phyloP scores from a whole-genome alignment of 1,140 invertebrate species.

The Hestina assimilis region DNA sequence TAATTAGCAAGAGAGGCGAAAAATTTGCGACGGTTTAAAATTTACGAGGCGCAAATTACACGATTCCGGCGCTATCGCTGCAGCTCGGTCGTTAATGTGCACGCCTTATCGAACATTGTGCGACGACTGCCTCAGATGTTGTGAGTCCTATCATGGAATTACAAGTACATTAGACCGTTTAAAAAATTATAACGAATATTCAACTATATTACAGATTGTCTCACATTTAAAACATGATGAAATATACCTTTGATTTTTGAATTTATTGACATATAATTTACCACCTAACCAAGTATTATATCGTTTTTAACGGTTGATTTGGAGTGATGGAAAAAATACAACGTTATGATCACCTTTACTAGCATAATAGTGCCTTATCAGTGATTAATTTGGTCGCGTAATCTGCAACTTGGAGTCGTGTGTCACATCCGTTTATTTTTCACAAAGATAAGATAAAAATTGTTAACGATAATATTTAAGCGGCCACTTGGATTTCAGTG shows the following conservation, averaged over 20 bases:
- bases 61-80: slow-evolving; percentile 70
- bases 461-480: slow-evolving; percentile 41
- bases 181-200: slow-evolving; percentile 4
- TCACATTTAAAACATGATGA: too few species aligned
- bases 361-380: slow-evolving; percentile 45
- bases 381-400: slow-evolving; percentile 66
- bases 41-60: slow-evolving; percentile 77
- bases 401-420: slow-evolving; percentile 52
- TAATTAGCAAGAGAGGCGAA: slow-evolving; percentile 75
- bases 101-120: slow-evolving; percentile 66
- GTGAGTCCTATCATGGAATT: slow-evolving; percentile 5
- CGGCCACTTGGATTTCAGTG: slow-evolving; percentile 23
- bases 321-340: background rate
- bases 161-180: slow-evolving; percentile 34
- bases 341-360: slow-evolving; percentile 9
- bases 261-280: too few species aligned
- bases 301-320: too few species aligned
- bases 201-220: too few species aligned
- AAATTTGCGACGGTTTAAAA: slow-evolving; percentile 75
- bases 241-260: too few species aligned
- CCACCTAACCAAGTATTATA: too few species aligned
- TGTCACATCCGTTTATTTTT: slow-evolving; percentile 63
- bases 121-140: slow-evolving; percentile 27
- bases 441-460: slow-evolving; percentile 60
- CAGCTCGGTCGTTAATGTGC: slow-evolving; percentile 69